phyloP scores from a whole-genome alignment of 2,888 invertebrate genomes.

The Drosophila mimica region DNA sequence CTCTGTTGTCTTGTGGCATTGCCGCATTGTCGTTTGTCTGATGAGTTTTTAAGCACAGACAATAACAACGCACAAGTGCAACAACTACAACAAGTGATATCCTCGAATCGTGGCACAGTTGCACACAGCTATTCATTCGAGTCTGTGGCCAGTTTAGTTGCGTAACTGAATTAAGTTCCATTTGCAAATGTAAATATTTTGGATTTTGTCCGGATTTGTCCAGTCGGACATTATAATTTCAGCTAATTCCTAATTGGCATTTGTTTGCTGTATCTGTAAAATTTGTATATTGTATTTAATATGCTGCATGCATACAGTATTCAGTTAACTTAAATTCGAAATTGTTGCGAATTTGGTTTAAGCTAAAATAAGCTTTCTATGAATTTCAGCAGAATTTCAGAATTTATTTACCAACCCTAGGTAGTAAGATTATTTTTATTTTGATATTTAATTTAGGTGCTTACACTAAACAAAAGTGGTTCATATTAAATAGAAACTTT shows the following conservation, averaged over 20 bases:
- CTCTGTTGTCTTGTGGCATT: conserved; percentile 22
- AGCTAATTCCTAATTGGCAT: conserved; percentile 32
- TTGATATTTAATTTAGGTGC: background rate
- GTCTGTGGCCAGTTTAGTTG: conserved; percentile 58
- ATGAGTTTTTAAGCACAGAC: conserved; percentile 80
- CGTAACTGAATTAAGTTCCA: conserved; percentile 69
- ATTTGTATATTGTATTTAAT: conserved; percentile 19
- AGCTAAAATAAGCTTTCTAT: conserved; percentile 1
- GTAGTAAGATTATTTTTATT: conserved; percentile 3
- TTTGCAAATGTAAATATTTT: conserved; percentile 62
- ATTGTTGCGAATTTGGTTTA: background rate
- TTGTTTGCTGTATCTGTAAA: conserved; percentile 32
- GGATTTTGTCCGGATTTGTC: conserved; percentile 53
- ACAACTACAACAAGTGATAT: conserved; percentile 24
- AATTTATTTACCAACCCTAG: conserved; percentile 20
- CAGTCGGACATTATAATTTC: conserved; percentile 22
- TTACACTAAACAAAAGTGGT: conserved; percentile 12
- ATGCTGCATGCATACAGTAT: conserved; percentile 4
- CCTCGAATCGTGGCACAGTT: conserved; percentile 36
- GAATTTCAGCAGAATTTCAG: conserved; percentile 1
- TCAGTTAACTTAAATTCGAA: conserved; percentile 1
- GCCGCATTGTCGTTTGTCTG: conserved; percentile 75
- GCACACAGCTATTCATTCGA: conserved; percentile 48
- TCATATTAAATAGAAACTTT: too few species aligned
- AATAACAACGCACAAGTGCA: conserved; percentile 70